phyloP scores from a whole-genome alignment of 2,113 vertebrate species.

The Ciconia maguari region DNA sequence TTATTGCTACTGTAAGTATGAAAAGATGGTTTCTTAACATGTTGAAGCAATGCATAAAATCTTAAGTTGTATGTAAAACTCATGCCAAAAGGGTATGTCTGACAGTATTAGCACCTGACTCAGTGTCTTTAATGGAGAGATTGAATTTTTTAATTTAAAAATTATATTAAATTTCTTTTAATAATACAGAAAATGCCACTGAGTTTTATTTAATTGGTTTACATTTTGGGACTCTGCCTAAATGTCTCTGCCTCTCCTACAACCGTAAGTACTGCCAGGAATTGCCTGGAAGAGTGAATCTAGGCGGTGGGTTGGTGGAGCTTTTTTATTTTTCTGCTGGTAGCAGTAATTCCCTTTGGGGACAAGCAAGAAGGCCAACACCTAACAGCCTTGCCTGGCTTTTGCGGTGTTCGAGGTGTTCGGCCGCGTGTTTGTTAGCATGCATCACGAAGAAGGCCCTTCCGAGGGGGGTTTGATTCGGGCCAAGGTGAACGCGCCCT shows the following conservation, averaged over 20 bases:
- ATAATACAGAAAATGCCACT: slow-evolving; percentile 60
- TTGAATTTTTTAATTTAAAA: slow-evolving; percentile 77
- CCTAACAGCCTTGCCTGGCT: accelerated
- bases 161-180: slow-evolving; percentile 80
- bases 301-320: accelerated
- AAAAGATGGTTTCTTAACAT: slow-evolving; percentile 55
- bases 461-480: accelerated
- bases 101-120: slow-evolving; percentile 74
- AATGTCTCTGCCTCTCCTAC: background rate
- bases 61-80: slow-evolving; percentile 32
- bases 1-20: slow-evolving; percentile 62
- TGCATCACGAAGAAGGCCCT: accelerated
- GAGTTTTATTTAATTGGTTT: background rate
- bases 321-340: too few species aligned
- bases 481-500: accelerated
- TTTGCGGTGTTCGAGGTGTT: accelerated
- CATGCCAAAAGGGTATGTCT: slow-evolving; percentile 69
- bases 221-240: too few species aligned
- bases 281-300: too few species aligned
- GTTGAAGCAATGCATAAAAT: slow-evolving; percentile 37
- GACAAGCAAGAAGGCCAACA: too few species aligned
- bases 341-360: accelerated
- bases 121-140: slow-evolving; percentile 62
- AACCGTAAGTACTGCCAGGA: accelerated
- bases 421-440: accelerated